Conservation (phyloP, 2,113 vertebrate genomes). For the Otis tarda region DNA sequence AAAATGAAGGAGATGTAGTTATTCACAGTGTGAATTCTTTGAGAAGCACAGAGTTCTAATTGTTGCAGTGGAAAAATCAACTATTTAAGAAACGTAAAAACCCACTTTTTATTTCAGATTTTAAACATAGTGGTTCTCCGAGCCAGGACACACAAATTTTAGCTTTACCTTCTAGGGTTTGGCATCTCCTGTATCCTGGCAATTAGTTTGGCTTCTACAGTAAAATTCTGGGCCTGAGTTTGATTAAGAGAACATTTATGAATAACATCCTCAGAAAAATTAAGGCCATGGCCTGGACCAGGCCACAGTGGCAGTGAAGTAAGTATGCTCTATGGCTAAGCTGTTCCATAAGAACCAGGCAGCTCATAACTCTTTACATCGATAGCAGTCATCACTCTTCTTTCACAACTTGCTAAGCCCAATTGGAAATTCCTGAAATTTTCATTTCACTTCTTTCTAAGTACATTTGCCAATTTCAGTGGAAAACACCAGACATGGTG, state of each 20-base stretch:
- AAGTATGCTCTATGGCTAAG: conserved; percentile 15
- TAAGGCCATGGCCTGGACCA: conserved; percentile 27
- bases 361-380: conserved; percentile 53
- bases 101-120: conserved; percentile 60
- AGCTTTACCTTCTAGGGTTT: conserved; percentile 80
- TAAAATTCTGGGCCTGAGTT: conserved; percentile 74
- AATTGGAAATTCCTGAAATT: conserved; percentile 47
- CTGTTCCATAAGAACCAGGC: conserved; percentile 34
- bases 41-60: conserved; percentile 79
- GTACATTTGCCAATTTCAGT: neutral
- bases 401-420: neutral
- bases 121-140: conserved; percentile 41
- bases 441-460: conserved; percentile 38
- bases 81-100: conserved; percentile 77
- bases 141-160: conserved; percentile 85
- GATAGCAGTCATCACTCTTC: conserved; percentile 49
- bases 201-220: conserved; percentile 74
- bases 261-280: conserved; percentile 85
- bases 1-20: conserved; percentile 74
- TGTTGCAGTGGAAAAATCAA: conserved; percentile 82
- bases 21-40: conserved; percentile 72
- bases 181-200: conserved; percentile 66
- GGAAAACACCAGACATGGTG: neutral
- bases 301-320: neutral
- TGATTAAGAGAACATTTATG: conserved; percentile 85